Evolutionary conservation across 2,797 vertebrate species (phyloP).

Genomic region (Sebastes wilsoni): DNA sequence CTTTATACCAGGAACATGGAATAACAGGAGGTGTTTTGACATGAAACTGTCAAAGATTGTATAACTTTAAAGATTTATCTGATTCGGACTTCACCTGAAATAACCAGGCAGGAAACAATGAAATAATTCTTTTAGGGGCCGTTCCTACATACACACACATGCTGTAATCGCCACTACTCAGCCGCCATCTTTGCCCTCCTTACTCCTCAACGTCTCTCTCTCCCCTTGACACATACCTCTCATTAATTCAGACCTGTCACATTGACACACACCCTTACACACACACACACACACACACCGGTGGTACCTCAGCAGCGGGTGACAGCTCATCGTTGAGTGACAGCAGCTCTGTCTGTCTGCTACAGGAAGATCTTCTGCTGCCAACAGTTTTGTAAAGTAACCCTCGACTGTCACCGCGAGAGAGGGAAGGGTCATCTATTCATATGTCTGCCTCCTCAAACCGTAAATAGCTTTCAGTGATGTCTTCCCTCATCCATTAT

Average conservation of each 20-base stretch:
- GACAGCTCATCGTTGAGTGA: conserved; percentile 75
- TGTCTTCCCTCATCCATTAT: conserved; percentile 77
- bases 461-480: conserved; percentile 75
- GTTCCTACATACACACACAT: conserved; percentile 32
- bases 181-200: conserved; percentile 71
- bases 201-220: conserved; percentile 63
- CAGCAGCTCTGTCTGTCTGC: conserved; percentile 77
- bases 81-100: conserved; percentile 50
- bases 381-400: conserved; percentile 77
- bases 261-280: conserved; percentile 41
- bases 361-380: conserved; percentile 81
- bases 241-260: conserved; percentile 81
- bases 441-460: conserved; percentile 75
- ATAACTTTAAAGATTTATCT: conserved; percentile 44
- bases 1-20: background rate
- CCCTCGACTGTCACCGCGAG: conserved; percentile 76
- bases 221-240: conserved; percentile 72
- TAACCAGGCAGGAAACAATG: conserved; percentile 52
- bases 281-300: background rate
- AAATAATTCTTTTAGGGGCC: conserved; percentile 62
- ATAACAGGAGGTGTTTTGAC: conserved; percentile 16
- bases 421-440: conserved; percentile 77
- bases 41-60: conserved; percentile 42
- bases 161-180: conserved; percentile 53
- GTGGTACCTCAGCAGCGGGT: conserved; percentile 58